Evolutionary conservation across 2,888 invertebrate species (phyloP), one percentile per base, ranked within the genome.

Genomic region (Chrysolina oricalcia): DNA sequence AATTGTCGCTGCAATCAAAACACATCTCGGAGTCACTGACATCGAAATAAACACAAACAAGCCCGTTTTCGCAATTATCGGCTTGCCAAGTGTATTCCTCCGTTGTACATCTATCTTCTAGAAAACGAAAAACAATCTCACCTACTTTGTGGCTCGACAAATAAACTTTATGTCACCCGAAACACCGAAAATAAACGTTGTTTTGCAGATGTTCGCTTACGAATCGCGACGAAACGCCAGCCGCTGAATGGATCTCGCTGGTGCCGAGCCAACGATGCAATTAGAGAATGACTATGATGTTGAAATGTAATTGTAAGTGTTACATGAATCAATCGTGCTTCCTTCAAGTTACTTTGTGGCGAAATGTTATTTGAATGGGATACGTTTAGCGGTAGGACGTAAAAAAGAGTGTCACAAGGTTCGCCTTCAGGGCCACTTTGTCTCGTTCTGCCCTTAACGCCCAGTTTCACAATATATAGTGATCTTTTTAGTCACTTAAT

Each of bases 41-140:
- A 48, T 15, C 48, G 48, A 48, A 48, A 48, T n/a, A 15, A 48
- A 48, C 48, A 48, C 48, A 48, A 48, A 48, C 48, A 48, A 48
- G 48, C 1, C 48, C 48, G 17, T 48, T 48, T 48, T 48, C 48
- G 48, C 48, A 48, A 48, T 48, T 15, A 48, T 48, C 15, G n/a
- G 2, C 27, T 2, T n/a, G n/a, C n/a, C n/a, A 48, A 48, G 48
- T 10, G 17, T 17, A 48, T 48, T 48, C 17, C 48, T n/a, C 48
- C 48, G 48, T 17, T 35, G 35, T 35, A 35, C 8, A 35, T 35
- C 35, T 35, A 35, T 35, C 48, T 48, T 48, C 48, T 17, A 48
- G 48, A 48, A 48, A 48, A 48, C 35, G 35, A 35, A 35, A 35
- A 48, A 48, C 48, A 48, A 48, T 48, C 48, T 48, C 48, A 48